Conservation (phyloP, 2,888 invertebrate species). For the Drosophila suboccidentalis region DNA sequence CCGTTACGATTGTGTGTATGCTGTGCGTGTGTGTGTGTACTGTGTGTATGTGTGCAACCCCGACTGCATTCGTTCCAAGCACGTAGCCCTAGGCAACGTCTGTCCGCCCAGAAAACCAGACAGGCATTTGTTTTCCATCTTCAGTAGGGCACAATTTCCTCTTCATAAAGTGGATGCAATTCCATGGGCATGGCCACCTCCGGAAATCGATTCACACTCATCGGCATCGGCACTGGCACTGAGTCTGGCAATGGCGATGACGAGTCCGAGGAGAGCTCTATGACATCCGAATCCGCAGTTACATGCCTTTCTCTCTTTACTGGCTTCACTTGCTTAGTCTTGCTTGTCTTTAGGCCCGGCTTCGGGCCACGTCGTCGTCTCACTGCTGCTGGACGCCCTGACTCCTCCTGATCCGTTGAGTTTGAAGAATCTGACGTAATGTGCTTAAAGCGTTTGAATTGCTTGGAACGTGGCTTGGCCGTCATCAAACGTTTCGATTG, state of each 20-base stretch:
- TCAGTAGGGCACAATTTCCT: conserved; percentile 75
- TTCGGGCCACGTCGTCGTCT: conserved; percentile 33
- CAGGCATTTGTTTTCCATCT: conserved; percentile 13
- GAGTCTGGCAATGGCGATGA: conserved; percentile 39
- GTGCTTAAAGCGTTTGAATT: conserved; percentile 46
- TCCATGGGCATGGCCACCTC: conserved; percentile 41
- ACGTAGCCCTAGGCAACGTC: conserved; percentile 52
- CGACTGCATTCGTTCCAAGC: conserved; percentile 67
- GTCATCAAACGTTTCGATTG: not conserved
- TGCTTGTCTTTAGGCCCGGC: conserved; percentile 2
- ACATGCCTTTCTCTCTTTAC: conserved; percentile 14
- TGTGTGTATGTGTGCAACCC: conserved; percentile 59
- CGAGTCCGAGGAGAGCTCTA: conserved; percentile 70
- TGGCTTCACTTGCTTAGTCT: conserved; percentile 49
- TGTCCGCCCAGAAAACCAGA: conserved; percentile 1
- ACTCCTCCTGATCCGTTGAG: conserved; percentile 66
- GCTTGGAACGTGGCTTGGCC: conserved; percentile 14
- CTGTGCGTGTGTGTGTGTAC: conserved; percentile 7
- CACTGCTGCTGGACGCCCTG: not conserved
- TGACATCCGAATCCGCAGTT: conserved; percentile 52
- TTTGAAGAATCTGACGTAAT: conserved; percentile 63
- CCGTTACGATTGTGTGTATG: not conserved
- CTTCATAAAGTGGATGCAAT: conserved; percentile 81
- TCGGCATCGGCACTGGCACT: conserved; percentile 31
- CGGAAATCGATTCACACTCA: conserved; percentile 37